Base-by-base conservation (phyloP, 1,140 invertebrate genomes). In the Trissolcus basalis region DNA sequence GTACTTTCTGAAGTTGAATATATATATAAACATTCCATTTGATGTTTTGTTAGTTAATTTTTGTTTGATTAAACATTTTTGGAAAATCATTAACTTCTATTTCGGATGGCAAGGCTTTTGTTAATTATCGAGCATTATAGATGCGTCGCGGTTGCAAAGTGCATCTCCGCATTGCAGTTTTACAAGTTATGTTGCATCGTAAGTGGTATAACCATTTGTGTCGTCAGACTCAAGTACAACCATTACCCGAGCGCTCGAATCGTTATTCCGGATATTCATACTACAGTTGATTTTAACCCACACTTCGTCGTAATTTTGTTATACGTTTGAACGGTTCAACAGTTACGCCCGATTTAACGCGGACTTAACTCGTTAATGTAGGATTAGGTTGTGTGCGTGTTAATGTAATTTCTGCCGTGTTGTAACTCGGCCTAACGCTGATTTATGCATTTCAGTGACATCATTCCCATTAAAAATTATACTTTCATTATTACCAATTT, bases 171-270 rank as follows among this genome's bases (percentile, higher is more conserved):
- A 12, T 33, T 35, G 41, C 39, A 59, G 47, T 59, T 68, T 68
- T 59, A 68, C 44, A 39, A 59, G 39, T 44, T 45, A 32, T 14
- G 50, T 36, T 45, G 65, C 41, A 48, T 58, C 19, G 67, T 53
- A 70, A 71, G 58, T 71, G 44, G 68, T 63, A 63, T 56, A 63
- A 61, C 58, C 68, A 59, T 59, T 53, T 16, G 48, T 72, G 59
- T 64, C 54, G 69, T 72, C 69, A 39, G 69, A 51, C 69, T 35
- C 58, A 56, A 64, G 41, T 64, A 54, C 58, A 44, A 45, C 50
- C 58, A 58, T 63, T 71, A 71, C 35, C 39, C 19, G 56, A 36
- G 59, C 51, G 51, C 50, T 63, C 39, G 47, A 72, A 50, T 71
- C 44, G 54, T 64, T 64, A 58, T 58, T 64, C 58, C 54, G 59